phyloP scores from a whole-genome alignment of 1,140 invertebrate species.

The Forficula auricularia region DNA sequence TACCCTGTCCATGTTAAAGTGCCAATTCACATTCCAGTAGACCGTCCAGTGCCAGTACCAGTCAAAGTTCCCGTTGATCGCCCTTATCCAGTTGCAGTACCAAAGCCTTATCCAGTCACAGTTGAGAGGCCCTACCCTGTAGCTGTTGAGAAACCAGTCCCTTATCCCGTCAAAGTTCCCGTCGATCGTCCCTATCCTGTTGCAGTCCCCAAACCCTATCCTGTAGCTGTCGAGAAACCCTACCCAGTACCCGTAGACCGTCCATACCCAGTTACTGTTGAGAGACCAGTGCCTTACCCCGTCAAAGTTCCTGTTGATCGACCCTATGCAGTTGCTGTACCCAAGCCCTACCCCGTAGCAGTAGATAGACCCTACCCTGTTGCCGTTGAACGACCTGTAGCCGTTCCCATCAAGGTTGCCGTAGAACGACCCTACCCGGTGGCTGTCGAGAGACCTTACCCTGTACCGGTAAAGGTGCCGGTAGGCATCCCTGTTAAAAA shows the following conservation, averaged over 20 bases:
- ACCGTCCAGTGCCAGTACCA: conserved; percentile 6
- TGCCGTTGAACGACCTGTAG: conserved; percentile 11
- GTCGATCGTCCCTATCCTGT: conserved; percentile 21
- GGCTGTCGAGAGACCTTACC: conserved; percentile 3
- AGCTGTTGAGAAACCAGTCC: conserved; percentile 52
- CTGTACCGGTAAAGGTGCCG: background rate
- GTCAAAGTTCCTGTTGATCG: conserved; percentile 7
- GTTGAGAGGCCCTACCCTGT: conserved; percentile 27
- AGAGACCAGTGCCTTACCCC: conserved; percentile 19
- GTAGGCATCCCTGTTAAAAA: background rate
- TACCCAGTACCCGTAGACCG: conserved; percentile 21
- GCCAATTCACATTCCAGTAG: conserved; percentile 14
- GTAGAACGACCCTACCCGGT: background rate
- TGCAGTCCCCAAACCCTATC: conserved; percentile 10
- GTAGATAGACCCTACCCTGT: conserved; percentile 25
- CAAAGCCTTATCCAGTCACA: conserved; percentile 3
- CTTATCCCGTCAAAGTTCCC: conserved; percentile 49
- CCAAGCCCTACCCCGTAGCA: conserved; percentile 5
- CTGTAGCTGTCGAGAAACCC: conserved; percentile 11
- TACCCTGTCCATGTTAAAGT: conserved; percentile 11
- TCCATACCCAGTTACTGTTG: conserved; percentile 23
- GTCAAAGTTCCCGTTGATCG: conserved; percentile 28
- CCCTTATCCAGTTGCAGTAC: conserved; percentile 21
- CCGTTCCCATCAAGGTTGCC: conserved; percentile 24
- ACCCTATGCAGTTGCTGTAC: conserved; percentile 7